Percentiles rank a stretch among this genome's conserved stretches.
phyloP scores from a whole-genome alignment of 1,140 invertebrate species.

The Orchesella cincta region DNA sequence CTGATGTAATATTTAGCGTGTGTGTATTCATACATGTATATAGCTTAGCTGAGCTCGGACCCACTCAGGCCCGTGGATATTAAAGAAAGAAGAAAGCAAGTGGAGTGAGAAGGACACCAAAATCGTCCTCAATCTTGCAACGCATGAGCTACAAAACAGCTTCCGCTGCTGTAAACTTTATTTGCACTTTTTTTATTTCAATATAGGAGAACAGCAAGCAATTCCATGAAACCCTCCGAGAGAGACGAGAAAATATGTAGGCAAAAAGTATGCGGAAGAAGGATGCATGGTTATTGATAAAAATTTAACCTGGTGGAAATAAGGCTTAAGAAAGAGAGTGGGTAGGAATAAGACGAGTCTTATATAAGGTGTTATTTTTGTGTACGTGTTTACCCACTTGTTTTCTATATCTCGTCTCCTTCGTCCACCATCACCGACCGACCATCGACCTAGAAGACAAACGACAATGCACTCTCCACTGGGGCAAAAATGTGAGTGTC shows the following conservation, averaged over 20 bases:
- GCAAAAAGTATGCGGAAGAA: not conserved
- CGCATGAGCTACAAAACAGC: not conserved
- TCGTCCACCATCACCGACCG: not conserved
- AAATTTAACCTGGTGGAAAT: not conserved
- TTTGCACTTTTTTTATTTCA: not conserved
- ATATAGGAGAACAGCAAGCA: not conserved
- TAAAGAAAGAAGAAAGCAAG: not conserved
- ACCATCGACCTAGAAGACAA: not conserved
- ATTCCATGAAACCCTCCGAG: not conserved
- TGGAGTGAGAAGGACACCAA: not conserved
- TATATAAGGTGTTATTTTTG: no score
- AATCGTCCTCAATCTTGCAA: not conserved
- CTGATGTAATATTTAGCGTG: not conserved
- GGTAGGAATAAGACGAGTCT: not conserved
- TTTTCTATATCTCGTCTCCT: not conserved
- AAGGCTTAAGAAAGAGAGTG: not conserved
- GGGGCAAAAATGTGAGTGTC: no score
- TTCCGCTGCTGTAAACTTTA: not conserved
- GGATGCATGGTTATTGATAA: conserved; percentile 14
- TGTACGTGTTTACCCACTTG: conserved; percentile 17
- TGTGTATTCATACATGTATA: conserved; percentile 5
- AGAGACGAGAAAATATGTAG: not conserved
- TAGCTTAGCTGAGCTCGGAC: no score
- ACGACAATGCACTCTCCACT: conserved; percentile 1
- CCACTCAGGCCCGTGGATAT: no score